Evolutionary conservation across 2,888 invertebrate species (phyloP), one percentile per base, ranked within the genome.

Genomic region (Syrista parreyssii): DNA sequence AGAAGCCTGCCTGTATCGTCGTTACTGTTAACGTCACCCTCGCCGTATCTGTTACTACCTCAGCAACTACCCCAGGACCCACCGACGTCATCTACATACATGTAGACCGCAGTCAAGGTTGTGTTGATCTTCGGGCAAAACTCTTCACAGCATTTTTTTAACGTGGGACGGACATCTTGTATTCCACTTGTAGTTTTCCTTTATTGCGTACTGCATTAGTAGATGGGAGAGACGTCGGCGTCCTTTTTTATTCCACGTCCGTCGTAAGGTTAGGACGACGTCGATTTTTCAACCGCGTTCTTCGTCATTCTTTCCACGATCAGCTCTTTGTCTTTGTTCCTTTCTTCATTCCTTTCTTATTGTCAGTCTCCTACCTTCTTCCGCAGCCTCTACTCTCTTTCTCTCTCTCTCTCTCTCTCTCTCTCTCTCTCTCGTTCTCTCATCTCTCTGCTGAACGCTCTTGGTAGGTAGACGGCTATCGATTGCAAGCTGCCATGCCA

Each of bases 401-500:
- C 78, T 75, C 78, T 81, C 81, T 76, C 74, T 76, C 77, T 76
- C 73, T 76, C 68, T 79, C 76, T 78, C 73, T 75, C 78, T 76
- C 68, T 74, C 78, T 77, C 79, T 73, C 74, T 78, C 73, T 72
- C 75, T 76, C 71, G 76, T 36, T 33, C 77, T 76, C 77, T 75
- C 84, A 82, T 76, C 83, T 83, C 83, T 83, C 84, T 80, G 55
- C 9, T 55, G 55, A 55, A 80, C 80, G 79, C 86, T 82, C 85
- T 83, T 79, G 85, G 80, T 81, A 74, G 79, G 79, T 77, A 75
- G 77, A 79, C 83, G 82, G 82, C 86, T 88, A 88, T 88, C 86
- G 88, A 88, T 88, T 88, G 86, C 86, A 79, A 84, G 83, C 86
- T 82, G 81, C 85, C 84, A 85, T 86, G 84, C 82, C 85, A 84